These are phyloP conservation scores for Polydrusus cervinus DNA, from an alignment of 2,888 invertebrate genomes.

Conservation along the genomic window DNA sequence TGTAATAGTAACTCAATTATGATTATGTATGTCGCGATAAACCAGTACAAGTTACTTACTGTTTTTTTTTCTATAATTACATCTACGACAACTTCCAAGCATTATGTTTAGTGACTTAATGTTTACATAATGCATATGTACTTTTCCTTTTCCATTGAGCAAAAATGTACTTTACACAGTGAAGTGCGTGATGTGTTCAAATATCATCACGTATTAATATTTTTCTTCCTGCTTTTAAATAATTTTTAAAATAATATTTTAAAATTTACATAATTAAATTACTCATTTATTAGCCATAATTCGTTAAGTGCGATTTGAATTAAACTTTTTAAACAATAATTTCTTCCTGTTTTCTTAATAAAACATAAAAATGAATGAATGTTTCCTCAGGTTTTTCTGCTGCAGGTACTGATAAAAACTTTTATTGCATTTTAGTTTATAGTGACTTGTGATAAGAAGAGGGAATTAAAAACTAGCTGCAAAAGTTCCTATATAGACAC, in stretches of 20 bases:
- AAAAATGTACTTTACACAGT: neutral
- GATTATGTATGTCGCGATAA: no score
- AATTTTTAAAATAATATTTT: neutral
- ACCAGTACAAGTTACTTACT: no score
- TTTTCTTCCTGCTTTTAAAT: constrained; percentile 13
- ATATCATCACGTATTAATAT: constrained; percentile 17
- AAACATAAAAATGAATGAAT: neutral
- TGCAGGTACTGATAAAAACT: neutral
- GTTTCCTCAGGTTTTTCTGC: neutral
- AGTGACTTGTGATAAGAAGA: no score
- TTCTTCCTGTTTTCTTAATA: neutral
- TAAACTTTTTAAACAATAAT: neutral
- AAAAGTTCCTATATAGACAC: no score
- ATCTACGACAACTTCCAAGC: no score
- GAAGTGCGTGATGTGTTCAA: constrained; percentile 1
- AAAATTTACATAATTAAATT: constrained; percentile 4
- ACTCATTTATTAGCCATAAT: neutral
- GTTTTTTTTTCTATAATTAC: no score
- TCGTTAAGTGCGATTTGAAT: neutral
- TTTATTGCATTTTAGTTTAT: no score
- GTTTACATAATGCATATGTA: neutral
- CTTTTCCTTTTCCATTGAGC: neutral
- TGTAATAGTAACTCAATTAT: no score
- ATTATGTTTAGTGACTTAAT: no score
- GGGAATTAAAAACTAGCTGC: no score